Percentiles rank a stretch among this genome's conserved stretches.
Conservation (phyloP, 2,113 vertebrate genomes). For the Psittacus erithacus region DNA sequence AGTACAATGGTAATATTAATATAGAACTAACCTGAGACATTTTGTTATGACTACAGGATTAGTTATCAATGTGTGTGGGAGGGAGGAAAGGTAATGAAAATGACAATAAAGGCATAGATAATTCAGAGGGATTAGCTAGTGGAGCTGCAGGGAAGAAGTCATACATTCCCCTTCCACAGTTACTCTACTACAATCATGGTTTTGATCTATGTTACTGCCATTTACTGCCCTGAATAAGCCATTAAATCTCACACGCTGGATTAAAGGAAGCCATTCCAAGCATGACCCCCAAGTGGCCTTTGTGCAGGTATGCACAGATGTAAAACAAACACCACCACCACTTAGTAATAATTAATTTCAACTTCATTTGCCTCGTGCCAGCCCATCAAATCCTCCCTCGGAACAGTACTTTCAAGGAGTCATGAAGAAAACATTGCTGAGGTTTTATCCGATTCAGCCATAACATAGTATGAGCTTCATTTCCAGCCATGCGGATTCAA, state of each 20-base stretch:
- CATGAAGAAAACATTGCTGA: not conserved
- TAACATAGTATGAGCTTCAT: not conserved
- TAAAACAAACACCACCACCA: accelerated
- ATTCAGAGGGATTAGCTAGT: not conserved
- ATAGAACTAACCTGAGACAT: not conserved
- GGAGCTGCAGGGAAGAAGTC: not conserved
- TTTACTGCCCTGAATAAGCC: not conserved
- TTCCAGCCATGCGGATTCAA: not conserved
- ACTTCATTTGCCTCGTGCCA: not conserved
- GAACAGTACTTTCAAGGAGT: not conserved
- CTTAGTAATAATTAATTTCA: not conserved
- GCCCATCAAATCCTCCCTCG: not conserved
- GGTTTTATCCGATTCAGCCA: not conserved
- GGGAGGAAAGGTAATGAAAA: not conserved
- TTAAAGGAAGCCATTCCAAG: not conserved
- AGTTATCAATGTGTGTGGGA: not conserved
- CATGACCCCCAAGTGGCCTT: not conserved
- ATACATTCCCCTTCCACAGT: not conserved
- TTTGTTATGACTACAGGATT: not conserved
- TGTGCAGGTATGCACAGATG: not conserved
- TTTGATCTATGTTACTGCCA: not conserved
- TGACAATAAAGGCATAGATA: not conserved
- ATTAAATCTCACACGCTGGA: not conserved
- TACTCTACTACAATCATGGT: not conserved
- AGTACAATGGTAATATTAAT: not conserved